These are phyloP conservation scores for Kobus ellipsiprymnus DNA, from an alignment of 2,113 vertebrate genomes.

Conservation along the genomic window DNA sequence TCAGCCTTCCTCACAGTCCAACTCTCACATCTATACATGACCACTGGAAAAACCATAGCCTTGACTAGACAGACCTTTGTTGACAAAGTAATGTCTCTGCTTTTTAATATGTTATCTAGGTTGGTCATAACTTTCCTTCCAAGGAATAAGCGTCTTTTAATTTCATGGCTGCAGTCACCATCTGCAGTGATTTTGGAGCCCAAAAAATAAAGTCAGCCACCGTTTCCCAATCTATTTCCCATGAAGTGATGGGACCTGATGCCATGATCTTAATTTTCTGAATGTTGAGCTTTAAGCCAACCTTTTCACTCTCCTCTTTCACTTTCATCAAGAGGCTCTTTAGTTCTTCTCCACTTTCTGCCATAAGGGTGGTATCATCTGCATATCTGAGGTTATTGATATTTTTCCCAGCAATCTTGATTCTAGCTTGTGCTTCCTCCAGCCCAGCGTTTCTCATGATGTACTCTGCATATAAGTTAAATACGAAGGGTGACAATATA, in stretches of 20 bases:
- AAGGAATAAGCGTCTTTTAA: background rate
- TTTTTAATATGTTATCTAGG: rapidly evolving
- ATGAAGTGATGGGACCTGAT: background rate
- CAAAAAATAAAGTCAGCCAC: background rate
- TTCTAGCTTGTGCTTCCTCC: background rate
- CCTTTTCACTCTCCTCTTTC: background rate
- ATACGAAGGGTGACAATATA: background rate
- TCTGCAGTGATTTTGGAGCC: background rate
- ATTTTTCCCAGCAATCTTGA: background rate
- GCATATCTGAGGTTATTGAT: background rate
- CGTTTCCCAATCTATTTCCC: background rate
- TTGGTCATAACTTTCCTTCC: background rate
- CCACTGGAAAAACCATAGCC: background rate
- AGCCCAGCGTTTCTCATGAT: background rate
- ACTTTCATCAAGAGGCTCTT: background rate
- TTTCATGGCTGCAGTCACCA: rapidly evolving
- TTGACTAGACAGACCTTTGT: background rate
- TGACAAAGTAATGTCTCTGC: background rate
- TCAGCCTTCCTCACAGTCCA: background rate
- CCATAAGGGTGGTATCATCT: background rate
- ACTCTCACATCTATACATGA: background rate
- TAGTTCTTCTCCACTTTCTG: background rate
- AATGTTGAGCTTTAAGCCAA: background rate
- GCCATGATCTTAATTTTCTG: background rate
- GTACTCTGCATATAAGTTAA: background rate